These are phyloP conservation scores for Metalampra italica DNA, from an alignment of 2,888 invertebrate genomes.

Conservation along the genomic window DNA sequence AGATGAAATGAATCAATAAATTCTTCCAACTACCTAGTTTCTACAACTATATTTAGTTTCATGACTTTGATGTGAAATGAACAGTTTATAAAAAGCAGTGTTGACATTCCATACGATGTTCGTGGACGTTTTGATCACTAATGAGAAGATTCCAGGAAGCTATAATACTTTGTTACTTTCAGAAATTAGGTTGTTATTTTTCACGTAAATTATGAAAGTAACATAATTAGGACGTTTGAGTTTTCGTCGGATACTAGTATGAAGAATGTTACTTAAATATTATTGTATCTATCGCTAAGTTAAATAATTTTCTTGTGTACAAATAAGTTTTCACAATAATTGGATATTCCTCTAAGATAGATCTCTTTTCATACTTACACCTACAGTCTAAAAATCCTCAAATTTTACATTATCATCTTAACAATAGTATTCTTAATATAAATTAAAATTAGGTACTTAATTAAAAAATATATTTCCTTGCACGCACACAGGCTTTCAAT, in stretches of 20 bases:
- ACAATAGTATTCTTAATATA: too few relatives aligned
- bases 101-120: conserved; percentile 56
- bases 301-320: neutral
- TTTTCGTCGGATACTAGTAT: conserved; percentile 31
- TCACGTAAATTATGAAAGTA: conserved; percentile 40
- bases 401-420: too few relatives aligned
- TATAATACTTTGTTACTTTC: conserved; percentile 55
- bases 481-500: too few relatives aligned
- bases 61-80: conserved; percentile 57
- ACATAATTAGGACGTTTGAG: conserved; percentile 39
- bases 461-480: too few relatives aligned
- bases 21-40: conserved; percentile 17
- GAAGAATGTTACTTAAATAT: conserved; percentile 16
- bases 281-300: neutral
- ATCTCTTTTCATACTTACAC: too few relatives aligned
- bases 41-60: conserved; percentile 3
- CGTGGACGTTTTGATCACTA: conserved; percentile 60
- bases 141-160: conserved; percentile 62
- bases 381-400: too few relatives aligned
- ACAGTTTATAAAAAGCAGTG: conserved; percentile 51
- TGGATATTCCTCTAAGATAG: too few relatives aligned
- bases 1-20: conserved; percentile 20
- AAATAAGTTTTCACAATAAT: too few relatives aligned
- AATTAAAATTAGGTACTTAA: too few relatives aligned
- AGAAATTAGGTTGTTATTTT: conserved; percentile 53